A percentile compares a stretch with the other conserved stretches of the same genome.
Evolutionary conservation across 2,113 vertebrate species (phyloP).

Genomic region (Melanostigma gelatinosum): DNA sequence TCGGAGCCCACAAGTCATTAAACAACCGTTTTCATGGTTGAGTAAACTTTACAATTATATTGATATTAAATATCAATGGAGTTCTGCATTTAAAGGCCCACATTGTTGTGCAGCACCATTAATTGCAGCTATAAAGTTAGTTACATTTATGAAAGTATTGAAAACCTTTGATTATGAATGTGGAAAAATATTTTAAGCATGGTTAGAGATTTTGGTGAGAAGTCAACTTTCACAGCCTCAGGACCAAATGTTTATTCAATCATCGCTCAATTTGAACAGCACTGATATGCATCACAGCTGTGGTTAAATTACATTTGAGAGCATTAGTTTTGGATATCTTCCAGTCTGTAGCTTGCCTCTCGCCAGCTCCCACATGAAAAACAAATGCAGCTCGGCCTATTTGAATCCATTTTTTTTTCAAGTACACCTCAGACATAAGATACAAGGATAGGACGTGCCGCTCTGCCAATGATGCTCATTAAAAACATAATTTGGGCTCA

Average conservation of each 20-base stretch:
- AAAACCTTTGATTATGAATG: no score
- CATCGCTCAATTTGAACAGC: neutral
- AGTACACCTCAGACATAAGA: slow-evolving; percentile 27
- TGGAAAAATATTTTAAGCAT: no score
- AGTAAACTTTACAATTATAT: neutral
- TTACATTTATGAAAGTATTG: neutral
- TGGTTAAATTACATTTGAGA: slow-evolving; percentile 10
- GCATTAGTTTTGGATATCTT: slow-evolving; percentile 33
- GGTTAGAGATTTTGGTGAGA: neutral
- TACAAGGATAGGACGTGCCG: slow-evolving; percentile 6
- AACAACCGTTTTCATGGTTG: neutral
- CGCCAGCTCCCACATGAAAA: slow-evolving; percentile 56
- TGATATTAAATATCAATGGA: neutral
- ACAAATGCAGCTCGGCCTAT: slow-evolving; percentile 46
- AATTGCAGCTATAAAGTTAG: neutral
- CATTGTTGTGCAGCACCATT: neutral
- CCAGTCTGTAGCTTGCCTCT: slow-evolving; percentile 32
- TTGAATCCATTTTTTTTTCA: slow-evolving; percentile 6
- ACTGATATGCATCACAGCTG: slow-evolving; percentile 10
- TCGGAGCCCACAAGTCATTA: neutral
- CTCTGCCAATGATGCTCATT: slow-evolving; percentile 32
- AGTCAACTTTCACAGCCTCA: slow-evolving; percentile 3
- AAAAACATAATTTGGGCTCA: slow-evolving; percentile 2
- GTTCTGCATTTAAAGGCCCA: neutral
- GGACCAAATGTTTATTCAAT: neutral